Evolutionary conservation across 2,888 invertebrate genomes (phyloP).

Genomic region (Spisula subtruncata): DNA sequence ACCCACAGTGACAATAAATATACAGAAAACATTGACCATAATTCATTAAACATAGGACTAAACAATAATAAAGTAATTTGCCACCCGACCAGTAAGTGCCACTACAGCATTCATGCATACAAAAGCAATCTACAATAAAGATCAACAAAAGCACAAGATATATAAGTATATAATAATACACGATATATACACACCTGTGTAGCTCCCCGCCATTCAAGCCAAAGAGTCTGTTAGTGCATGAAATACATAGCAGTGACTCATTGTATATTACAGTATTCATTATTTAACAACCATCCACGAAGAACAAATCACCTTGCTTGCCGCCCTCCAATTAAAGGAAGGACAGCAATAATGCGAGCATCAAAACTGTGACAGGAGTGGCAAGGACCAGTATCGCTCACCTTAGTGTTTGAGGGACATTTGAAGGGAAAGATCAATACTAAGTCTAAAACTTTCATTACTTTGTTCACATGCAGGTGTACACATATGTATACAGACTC

Average conservation of each 20-base stretch:
- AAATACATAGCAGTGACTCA: conserved; percentile 45
- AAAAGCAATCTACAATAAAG: conserved; percentile 4
- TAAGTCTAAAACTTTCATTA: no score
- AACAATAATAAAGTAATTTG: not conserved
- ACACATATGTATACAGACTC: no score
- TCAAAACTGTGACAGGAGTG: not conserved
- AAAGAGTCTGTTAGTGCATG: conserved; percentile 74
- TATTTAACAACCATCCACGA: not conserved
- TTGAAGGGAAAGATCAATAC: no score
- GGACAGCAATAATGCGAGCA: not conserved
- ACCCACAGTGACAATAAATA: not conserved
- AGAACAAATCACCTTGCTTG: no score
- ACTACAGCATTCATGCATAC: conserved; percentile 26
- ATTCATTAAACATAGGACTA: not conserved
- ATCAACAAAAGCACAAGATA: conserved; percentile 10
- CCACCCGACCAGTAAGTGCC: not conserved
- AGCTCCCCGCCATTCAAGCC: conserved; percentile 81
- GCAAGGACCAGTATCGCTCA: not conserved
- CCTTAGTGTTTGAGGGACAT: not conserved
- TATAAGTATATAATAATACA: not conserved
- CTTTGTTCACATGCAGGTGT: no score
- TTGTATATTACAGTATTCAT: not conserved
- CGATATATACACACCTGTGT: conserved; percentile 81
- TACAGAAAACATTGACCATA: not conserved
- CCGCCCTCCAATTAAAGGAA: not conserved